phyloP scores from a whole-genome alignment of 1,140 invertebrate genomes.

The Eufriesea mexicana region DNA sequence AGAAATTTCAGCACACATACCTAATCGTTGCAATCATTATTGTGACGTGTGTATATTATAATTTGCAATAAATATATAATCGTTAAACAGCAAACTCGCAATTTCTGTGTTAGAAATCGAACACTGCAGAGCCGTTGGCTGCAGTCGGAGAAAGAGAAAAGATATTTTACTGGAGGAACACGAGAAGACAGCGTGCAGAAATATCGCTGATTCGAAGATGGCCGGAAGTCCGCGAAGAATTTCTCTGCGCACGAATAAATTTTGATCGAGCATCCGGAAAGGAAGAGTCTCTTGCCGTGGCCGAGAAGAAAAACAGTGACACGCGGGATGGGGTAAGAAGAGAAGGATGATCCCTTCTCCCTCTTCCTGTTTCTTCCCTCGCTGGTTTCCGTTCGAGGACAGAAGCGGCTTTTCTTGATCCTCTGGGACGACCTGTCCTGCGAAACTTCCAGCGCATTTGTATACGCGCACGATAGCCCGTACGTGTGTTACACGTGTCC shows the following conservation, averaged over 20 bases:
- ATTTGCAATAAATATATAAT: no score
- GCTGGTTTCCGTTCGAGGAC: constrained; percentile 41
- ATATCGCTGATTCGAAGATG: neutral
- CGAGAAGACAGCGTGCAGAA: neutral
- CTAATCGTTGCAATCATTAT: no score
- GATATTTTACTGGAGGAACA: neutral
- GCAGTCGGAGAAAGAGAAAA: neutral
- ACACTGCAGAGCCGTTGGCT: no score
- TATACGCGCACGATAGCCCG: neutral
- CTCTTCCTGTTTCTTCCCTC: neutral
- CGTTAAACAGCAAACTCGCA: no score
- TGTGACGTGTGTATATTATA: no score
- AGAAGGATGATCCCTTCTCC: neutral
- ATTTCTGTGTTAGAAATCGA: no score
- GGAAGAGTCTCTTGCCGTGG: neutral
- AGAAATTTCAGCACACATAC: no score
- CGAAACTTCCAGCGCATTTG: constrained; percentile 35
- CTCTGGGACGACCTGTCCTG: constrained; percentile 37
- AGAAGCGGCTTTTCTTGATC: constrained; percentile 40
- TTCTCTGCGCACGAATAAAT: constrained; percentile 58
- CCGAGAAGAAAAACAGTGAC: constrained; percentile 3
- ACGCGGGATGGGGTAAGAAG: neutral
- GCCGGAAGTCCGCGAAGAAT: constrained; percentile 36
- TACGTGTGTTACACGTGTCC: constrained; percentile 18
- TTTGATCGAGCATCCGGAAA: constrained; percentile 38